phyloP scores from a whole-genome alignment of 2,797 vertebrate genomes.

The Buceros bicornis region DNA sequence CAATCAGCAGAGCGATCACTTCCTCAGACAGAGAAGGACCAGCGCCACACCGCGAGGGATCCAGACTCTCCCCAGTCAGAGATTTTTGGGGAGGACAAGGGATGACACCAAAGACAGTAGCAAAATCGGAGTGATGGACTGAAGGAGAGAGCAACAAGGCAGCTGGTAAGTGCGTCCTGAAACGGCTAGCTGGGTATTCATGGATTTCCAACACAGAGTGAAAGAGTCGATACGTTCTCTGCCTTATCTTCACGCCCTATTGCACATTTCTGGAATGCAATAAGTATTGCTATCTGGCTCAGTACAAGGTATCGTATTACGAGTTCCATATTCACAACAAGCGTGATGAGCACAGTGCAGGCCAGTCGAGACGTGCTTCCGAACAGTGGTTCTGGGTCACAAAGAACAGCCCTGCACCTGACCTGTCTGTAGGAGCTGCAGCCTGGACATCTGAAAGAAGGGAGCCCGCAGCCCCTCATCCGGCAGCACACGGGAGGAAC shows the following conservation, averaged over 20 bases:
- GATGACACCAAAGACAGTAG: neutral
- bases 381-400: conserved; percentile 5
- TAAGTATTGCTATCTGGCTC: conserved; percentile 56
- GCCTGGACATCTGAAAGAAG: neutral
- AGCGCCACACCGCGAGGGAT: neutral
- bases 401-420: conserved; percentile 29
- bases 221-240: neutral
- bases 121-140: neutral
- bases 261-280: conserved; percentile 60
- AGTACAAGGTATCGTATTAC: neutral
- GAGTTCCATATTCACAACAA: neutral
- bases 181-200: neutral
- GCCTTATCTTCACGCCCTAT: conserved; percentile 40
- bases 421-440: conserved; percentile 56
- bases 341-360: conserved; percentile 8
- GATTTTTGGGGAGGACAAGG: neutral
- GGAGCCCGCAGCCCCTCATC: neutral
- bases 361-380: conserved; percentile 55
- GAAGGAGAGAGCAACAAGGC: neutral
- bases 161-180: neutral
- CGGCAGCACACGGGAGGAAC: neutral
- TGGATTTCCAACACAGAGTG: neutral
- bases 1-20: neutral
- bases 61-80: neutral
- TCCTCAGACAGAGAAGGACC: neutral